Conservation (phyloP, 2,888 invertebrate species). For the Heliconius charithonia region DNA sequence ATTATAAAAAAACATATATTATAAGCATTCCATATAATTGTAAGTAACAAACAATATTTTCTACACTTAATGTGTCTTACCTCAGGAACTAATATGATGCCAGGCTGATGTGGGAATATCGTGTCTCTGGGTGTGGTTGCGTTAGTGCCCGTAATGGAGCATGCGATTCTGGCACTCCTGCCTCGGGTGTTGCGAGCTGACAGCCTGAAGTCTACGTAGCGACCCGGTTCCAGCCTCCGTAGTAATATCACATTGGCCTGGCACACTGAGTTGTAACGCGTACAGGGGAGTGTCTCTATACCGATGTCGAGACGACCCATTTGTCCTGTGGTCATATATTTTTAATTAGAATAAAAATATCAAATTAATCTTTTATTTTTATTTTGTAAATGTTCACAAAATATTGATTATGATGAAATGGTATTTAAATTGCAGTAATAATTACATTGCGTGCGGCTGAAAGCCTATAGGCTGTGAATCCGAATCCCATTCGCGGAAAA, state of each 20-base stretch:
- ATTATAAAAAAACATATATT: background rate
- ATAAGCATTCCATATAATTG: background rate
- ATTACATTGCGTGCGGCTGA: too few relatives aligned
- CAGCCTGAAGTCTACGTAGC: conserved; percentile 91
- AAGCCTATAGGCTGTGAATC: too few relatives aligned
- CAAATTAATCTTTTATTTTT: background rate
- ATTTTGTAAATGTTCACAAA: background rate
- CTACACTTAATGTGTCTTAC: conserved; percentile 63
- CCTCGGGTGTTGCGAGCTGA: conserved; percentile 90
- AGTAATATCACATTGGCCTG: conserved; percentile 93
- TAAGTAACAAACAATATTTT: background rate
- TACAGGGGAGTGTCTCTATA: conserved; percentile 92
- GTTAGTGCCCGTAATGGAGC: conserved; percentile 92
- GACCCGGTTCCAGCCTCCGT: conserved; percentile 89
- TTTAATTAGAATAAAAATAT: background rate
- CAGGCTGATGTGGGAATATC: conserved; percentile 92
- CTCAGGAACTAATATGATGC: conserved; percentile 90
- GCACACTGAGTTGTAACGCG: conserved; percentile 93
- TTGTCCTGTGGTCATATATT: conserved; percentile 72
- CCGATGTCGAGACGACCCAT: conserved; percentile 90
- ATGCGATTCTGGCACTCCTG: conserved; percentile 88
- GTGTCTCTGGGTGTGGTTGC: conserved; percentile 92
- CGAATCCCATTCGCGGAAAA: too few relatives aligned
- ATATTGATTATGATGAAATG: background rate
- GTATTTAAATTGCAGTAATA: too few relatives aligned